Conservation (phyloP, 2,797 vertebrate genomes). For the Limosa lapponica region DNA sequence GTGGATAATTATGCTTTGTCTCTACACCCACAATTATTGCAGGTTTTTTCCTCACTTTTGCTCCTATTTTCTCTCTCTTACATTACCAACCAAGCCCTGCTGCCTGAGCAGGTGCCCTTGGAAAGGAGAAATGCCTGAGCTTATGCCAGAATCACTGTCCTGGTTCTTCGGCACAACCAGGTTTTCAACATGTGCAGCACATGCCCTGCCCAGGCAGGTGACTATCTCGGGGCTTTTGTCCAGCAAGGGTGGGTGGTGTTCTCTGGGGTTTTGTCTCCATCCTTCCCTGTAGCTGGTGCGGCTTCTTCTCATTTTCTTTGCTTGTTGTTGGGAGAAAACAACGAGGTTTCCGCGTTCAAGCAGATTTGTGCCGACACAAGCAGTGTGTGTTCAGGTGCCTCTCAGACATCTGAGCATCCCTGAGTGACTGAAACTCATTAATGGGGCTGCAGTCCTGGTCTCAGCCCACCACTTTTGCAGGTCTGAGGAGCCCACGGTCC, state of each 20-base stretch:
- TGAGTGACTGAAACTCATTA: neutral
- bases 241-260: neutral
- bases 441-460: neutral
- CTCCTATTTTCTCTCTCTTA: neutral
- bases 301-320: neutral
- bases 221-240: neutral
- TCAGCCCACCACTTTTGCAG: neutral
- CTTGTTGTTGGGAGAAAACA: neutral
- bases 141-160: conserved; percentile 23
- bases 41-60: neutral
- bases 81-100: neutral
- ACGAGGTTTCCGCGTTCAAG: neutral
- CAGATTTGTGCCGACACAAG: neutral
- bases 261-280: neutral
- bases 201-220: neutral
- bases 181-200: neutral
- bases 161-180: neutral
- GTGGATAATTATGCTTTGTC: neutral
- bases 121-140: conserved; percentile 22
- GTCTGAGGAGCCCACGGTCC: neutral
- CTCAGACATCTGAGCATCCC: rapidly evolving
- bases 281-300: neutral
- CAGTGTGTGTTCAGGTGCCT: neutral
- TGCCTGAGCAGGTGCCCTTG: neutral
- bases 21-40: neutral